Evolutionary conservation across 2,113 vertebrate species (phyloP).

Genomic region (Lycaon pictus): DNA sequence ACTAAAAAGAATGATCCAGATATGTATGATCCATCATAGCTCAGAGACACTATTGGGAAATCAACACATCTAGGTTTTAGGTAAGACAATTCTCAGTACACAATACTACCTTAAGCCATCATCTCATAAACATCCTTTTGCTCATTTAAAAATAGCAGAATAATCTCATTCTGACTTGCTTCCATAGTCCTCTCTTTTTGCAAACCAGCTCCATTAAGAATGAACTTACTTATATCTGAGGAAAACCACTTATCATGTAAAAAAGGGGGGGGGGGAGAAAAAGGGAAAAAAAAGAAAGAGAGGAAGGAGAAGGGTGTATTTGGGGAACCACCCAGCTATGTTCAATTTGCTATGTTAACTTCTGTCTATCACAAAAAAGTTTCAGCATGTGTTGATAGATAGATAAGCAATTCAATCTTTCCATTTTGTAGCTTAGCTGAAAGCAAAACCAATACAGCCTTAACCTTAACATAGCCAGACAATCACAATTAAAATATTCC

Average conservation of each 20-base stretch:
- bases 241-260: neutral
- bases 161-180: neutral
- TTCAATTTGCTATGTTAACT: neutral
- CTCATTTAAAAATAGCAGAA: conserved; percentile 1
- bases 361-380: neutral
- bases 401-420: neutral
- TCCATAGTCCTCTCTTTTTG: neutral
- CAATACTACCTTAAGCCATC: neutral
- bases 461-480: neutral
- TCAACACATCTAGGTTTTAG: neutral
- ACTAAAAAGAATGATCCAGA: conserved; percentile 3
- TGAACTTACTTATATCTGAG: neutral
- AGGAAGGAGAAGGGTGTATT: neutral
- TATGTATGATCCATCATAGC: neutral
- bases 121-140: neutral
- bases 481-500: neutral
- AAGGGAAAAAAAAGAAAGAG: fast-evolving
- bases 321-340: neutral
- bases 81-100: neutral
- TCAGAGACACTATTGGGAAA: neutral
- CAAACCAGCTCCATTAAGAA: neutral
- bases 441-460: neutral
- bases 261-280: neutral
- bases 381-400: neutral
- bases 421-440: neutral